A percentile compares a stretch with the other conserved stretches of the same genome.
phyloP scores from a whole-genome alignment of 2,888 invertebrate genomes.

The Drosophila meridiana region DNA sequence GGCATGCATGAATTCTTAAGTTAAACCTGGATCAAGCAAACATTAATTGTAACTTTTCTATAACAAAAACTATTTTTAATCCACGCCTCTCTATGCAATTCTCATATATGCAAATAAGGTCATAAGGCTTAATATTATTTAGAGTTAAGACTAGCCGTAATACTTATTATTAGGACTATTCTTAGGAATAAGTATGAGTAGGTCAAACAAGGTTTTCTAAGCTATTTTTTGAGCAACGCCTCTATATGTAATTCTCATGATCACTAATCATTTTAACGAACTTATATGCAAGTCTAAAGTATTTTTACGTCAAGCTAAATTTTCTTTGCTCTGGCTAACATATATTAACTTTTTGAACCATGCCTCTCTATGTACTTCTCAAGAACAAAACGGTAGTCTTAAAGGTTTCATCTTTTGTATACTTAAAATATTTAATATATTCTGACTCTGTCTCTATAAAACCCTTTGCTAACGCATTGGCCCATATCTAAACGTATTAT shows the following conservation, averaged over 20 bases:
- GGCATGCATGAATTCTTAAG: neutral
- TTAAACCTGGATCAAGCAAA: neutral
- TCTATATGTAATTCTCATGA: too few relatives aligned
- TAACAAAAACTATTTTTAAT: neutral
- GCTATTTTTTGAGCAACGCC: too few relatives aligned
- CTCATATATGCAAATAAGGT: neutral
- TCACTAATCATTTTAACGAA: too few relatives aligned
- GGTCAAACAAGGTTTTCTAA: too few relatives aligned
- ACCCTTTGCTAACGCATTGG: neutral
- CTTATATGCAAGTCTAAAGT: neutral
- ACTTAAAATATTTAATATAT: neutral
- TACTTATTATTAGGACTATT: too few relatives aligned
- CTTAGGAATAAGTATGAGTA: too few relatives aligned
- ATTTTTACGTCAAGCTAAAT: neutral
- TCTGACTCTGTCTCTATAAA: neutral
- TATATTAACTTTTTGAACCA: neutral
- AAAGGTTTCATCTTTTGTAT: too few relatives aligned
- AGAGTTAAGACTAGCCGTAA: too few relatives aligned
- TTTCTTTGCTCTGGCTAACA: too few relatives aligned
- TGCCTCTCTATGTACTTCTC: slow-evolving; percentile 1
- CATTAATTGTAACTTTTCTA: neutral
- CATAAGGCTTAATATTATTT: too few relatives aligned
- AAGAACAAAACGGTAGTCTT: neutral
- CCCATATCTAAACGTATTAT: neutral
- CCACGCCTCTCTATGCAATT: neutral